phyloP scores from a whole-genome alignment of 1,140 invertebrate genomes.

The Leptoteleia sp. region DNA sequence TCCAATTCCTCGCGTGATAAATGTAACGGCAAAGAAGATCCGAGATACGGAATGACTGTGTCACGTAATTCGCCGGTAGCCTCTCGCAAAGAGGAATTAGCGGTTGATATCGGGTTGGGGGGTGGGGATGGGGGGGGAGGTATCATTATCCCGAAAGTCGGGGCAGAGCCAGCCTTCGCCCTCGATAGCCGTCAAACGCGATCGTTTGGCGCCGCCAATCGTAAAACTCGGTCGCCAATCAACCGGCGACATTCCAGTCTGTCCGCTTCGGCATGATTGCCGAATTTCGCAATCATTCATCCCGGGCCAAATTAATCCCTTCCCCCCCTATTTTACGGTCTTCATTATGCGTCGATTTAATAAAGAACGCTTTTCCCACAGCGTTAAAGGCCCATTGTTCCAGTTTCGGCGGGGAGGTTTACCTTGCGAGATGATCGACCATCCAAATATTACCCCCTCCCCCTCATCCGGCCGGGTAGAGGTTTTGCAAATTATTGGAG shows the following conservation, averaged over 20 bases:
- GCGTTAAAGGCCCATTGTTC: too few relatives aligned
- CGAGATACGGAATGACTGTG: conserved; percentile 53
- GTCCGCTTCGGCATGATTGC: conserved; percentile 49
- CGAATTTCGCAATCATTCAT: conserved; percentile 50
- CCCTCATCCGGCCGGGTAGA: too few relatives aligned
- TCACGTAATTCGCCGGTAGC: conserved; percentile 65
- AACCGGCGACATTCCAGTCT: conserved; percentile 64
- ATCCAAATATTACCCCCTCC: too few relatives aligned
- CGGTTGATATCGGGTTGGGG: conserved; percentile 58
- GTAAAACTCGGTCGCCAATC: conserved; percentile 75
- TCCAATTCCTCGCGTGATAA: conserved; percentile 51
- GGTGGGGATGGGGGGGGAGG: conserved; percentile 48
- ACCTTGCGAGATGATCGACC: too few relatives aligned
- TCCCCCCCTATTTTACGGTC: conserved; percentile 25
- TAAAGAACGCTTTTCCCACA: too few relatives aligned
- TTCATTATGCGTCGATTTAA: conserved; percentile 31
- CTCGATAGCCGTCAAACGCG: conserved; percentile 70
- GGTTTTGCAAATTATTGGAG: too few relatives aligned
- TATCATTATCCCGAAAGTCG: conserved; percentile 72
- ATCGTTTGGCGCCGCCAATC: conserved; percentile 74
- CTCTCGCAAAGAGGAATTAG: conserved; percentile 53
- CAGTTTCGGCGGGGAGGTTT: too few relatives aligned
- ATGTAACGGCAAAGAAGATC: conserved; percentile 37
- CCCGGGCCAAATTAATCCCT: conserved; percentile 34
- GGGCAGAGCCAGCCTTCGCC: conserved; percentile 32